Evolutionary conservation across 37 sponge, comb jelly and placozoan genomes (phyloP).

Genomic region (Haliclona indistincta): DNA sequence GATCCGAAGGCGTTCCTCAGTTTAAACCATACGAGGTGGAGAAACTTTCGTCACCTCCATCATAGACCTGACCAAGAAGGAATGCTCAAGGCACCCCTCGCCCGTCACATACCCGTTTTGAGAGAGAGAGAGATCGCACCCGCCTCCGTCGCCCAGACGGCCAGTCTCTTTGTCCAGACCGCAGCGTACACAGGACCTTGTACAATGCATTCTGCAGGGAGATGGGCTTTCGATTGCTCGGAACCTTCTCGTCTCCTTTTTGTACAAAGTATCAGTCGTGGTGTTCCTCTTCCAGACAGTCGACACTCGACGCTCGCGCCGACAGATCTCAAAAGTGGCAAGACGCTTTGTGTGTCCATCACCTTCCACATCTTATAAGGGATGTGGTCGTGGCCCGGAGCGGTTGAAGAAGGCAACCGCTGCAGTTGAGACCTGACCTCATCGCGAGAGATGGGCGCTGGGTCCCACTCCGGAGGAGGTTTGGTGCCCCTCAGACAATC

Average conservation of each 20-base stretch:
- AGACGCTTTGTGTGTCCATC: not conserved
- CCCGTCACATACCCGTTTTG: not conserved
- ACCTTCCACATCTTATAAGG: too few species aligned
- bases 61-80: not conserved
- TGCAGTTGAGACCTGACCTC: not conserved
- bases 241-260: not conserved
- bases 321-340: too few species aligned
- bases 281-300: too few species aligned
- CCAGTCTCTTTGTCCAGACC: not conserved
- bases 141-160: not conserved
- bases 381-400: not conserved
- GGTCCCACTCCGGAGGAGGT: not conserved
- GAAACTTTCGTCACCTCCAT: not conserved
- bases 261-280: not conserved
- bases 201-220: not conserved
- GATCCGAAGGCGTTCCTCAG: too few species aligned
- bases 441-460: not conserved
- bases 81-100: not conserved
- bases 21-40: not conserved
- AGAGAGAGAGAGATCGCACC: not conserved
- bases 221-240: not conserved
- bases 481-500: too few species aligned
- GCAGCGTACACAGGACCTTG: not conserved
- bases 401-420: not conserved
- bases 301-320: too few species aligned